Evolutionary conservation across 2,113 vertebrate genomes (phyloP).

Genomic region (Peucedramus taeniatus): DNA sequence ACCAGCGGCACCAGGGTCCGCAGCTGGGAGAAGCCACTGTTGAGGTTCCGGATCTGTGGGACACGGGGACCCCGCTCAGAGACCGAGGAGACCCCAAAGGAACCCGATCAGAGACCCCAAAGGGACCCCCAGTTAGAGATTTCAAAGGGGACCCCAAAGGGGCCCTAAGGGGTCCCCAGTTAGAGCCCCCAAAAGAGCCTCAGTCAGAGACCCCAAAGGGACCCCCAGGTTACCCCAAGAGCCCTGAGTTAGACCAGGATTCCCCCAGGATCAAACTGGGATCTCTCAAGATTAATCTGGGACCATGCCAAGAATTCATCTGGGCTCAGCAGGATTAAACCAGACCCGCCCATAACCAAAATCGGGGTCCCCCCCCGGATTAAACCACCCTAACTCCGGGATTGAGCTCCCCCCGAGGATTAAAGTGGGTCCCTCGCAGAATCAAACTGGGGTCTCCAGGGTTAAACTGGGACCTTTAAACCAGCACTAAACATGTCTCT

Average conservation of each 20-base stretch:
- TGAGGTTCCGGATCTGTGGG: background rate
- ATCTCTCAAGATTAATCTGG: background rate
- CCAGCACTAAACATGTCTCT: background rate
- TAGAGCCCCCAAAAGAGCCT: background rate
- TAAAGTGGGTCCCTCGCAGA: no score
- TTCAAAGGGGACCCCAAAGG: background rate
- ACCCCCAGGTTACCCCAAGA: background rate
- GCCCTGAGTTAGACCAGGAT: background rate
- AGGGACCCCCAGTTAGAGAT: background rate
- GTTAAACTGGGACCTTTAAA: background rate
- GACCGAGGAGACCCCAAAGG: background rate
- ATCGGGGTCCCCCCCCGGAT: fast-evolving
- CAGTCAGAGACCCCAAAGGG: background rate
- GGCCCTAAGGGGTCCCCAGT: background rate
- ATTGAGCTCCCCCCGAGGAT: fast-evolving
- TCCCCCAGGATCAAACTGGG: no score
- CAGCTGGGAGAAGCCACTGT: background rate
- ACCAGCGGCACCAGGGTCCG: background rate
- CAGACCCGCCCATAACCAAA: fast-evolving
- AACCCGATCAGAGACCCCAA: background rate
- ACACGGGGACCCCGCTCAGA: background rate
- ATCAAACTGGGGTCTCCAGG: background rate
- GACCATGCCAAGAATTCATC: no score
- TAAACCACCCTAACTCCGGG: fast-evolving
- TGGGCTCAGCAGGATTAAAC: background rate